phyloP scores from a whole-genome alignment of 1,140 invertebrate genomes.

The Dolichoris vasculosae region DNA sequence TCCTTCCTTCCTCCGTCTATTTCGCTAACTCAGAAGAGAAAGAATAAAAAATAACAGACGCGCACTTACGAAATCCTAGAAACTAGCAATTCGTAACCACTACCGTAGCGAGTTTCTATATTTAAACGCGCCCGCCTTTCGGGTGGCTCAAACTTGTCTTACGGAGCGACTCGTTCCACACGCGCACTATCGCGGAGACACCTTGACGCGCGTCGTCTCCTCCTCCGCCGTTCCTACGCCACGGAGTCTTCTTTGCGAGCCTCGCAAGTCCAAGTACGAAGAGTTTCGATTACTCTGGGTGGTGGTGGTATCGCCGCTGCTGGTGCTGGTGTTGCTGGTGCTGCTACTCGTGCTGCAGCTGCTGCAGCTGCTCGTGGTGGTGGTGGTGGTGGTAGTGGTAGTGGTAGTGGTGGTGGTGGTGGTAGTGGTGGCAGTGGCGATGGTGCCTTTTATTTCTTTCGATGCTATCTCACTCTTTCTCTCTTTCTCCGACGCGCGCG shows the following conservation, averaged over 20 bases:
- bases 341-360: too few species aligned
- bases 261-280: neutral
- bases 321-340: too few species aligned
- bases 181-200: conserved; percentile 6
- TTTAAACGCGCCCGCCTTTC: conserved; percentile 35
- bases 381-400: too few species aligned
- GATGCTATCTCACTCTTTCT: conserved; percentile 43
- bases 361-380: neutral
- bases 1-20: neutral
- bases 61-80: conserved; percentile 19
- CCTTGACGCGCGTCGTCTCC: conserved; percentile 1
- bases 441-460: neutral
- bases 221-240: neutral
- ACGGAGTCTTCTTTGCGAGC: neutral
- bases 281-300: neutral
- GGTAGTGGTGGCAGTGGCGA: too few species aligned
- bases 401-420: too few species aligned
- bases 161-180: neutral
- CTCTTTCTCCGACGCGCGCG: conserved; percentile 1
- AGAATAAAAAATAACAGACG: neutral
- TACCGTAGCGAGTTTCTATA: conserved; percentile 28
- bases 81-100: neutral
- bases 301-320: neutral
- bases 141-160: neutral
- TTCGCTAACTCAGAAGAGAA: neutral